Evolutionary conservation across 2,888 invertebrate genomes (phyloP).

Genomic region (Sarcophaga rosellei): DNA sequence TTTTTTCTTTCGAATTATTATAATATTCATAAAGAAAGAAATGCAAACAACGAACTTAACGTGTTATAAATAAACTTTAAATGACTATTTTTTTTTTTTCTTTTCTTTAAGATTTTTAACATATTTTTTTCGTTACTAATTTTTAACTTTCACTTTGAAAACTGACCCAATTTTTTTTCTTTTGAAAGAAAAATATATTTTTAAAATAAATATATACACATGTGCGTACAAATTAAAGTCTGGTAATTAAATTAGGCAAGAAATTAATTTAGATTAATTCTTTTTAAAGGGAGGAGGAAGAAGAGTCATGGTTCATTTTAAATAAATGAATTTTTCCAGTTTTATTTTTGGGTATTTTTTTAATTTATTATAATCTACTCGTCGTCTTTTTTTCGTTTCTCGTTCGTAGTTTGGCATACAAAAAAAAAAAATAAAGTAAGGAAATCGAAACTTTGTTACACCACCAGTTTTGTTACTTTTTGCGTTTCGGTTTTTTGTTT

Average conservation of each 20-base stretch:
- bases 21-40: slow-evolving; percentile 35
- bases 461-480: slow-evolving; percentile 46
- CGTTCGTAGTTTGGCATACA: too few relatives aligned
- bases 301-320: slow-evolving; percentile 43
- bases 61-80: slow-evolving; percentile 21
- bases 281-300: too few relatives aligned
- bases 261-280: not conserved
- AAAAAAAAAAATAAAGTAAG: too few relatives aligned
- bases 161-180: not conserved
- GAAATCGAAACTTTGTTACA: not conserved
- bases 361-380: not conserved
- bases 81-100: slow-evolving; percentile 27
- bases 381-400: not conserved
- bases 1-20: slow-evolving; percentile 40
- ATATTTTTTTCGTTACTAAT: slow-evolving; percentile 23
- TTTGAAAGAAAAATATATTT: not conserved
- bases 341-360: not conserved
- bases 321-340: slow-evolving; percentile 2
- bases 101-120: not conserved
- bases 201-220: slow-evolving; percentile 21
- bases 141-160: slow-evolving; percentile 54
- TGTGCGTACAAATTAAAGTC: slow-evolving; percentile 23
- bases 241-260: slow-evolving; percentile 32
- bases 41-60: slow-evolving; percentile 10
- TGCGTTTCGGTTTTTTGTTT: slow-evolving; percentile 21